Evolutionary conservation across 2,888 invertebrate species (phyloP), one percentile per base, ranked within the genome.

Genomic region (Noctua janthina): DNA sequence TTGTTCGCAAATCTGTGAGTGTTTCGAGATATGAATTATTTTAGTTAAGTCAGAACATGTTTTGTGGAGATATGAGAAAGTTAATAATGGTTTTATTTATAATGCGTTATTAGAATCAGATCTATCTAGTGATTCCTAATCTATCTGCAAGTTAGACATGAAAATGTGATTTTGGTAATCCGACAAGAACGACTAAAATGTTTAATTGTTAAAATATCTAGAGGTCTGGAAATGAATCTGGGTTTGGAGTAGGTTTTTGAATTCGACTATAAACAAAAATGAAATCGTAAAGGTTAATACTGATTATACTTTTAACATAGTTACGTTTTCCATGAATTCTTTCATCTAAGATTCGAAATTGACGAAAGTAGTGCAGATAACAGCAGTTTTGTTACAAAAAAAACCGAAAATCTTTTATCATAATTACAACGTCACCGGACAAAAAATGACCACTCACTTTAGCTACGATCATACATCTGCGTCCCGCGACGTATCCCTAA

Each of bases 401-500:
- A 35, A 56, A 59, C 35, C 35, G 39, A 39, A 51, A 0, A 13
- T 13, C 43, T 35, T 51, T 54, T 43, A 72, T 39, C n/a, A 35
- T 69, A 64, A 51, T 86, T 13, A 13, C 20, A n/a, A 35, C n/a
- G 74, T 62, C 68, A 71, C 13, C 17, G 29, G 64, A 84, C 23
- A 71, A 76, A 66, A 86, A 81, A 74, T 89, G 68, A 82, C 76
- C 80, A 82, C 51, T 80, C 51, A 46, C 17, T 76, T 79, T 79
- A 76, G 76, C 75, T 17, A 70, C 59, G 78, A 76, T 75, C 68
- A 79, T 79, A 79, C 75, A 81, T 89, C 84, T 81, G 73, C 54
- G 67, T 77, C 72, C 80, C 74, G 56, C 75, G 72, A 80, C 80
- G 69, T 84, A 90, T 91, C 93, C 92, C 93, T 88, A 91, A 91